Percentiles rank a stretch among this genome's conserved stretches.
These are phyloP conservation scores for Dysmachus trigonus DNA, from an alignment of 2,888 invertebrate genomes.

Conservation along the genomic window DNA sequence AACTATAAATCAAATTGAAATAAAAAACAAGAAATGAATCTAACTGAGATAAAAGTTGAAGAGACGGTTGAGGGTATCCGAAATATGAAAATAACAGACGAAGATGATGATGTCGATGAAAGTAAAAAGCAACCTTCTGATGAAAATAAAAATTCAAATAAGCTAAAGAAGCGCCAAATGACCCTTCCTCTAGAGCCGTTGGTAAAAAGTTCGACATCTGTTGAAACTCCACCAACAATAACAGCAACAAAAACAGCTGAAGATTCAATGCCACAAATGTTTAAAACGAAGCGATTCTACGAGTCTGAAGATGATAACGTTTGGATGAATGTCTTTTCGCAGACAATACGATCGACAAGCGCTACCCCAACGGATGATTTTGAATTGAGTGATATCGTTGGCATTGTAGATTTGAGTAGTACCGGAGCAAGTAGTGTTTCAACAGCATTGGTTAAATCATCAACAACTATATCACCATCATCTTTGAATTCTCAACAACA, in stretches of 20 bases:
- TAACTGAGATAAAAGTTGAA: neutral
- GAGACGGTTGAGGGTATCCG: neutral
- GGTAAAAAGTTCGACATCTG: neutral
- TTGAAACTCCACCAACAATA: neutral
- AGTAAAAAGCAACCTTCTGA: neutral
- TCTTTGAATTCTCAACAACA: neutral
- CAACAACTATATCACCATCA: neutral
- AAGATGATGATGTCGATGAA: neutral
- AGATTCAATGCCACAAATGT: neutral
- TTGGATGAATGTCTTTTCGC: constrained; percentile 45
- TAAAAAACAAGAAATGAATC: neutral
- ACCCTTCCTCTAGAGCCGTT: neutral
- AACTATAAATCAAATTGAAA: neutral
- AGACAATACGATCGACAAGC: constrained; percentile 44
- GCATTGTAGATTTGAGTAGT: neutral
- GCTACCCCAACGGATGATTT: constrained; percentile 46
- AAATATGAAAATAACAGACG: neutral
- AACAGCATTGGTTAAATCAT: neutral
- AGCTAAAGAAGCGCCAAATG: neutral
- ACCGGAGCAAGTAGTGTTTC: neutral
- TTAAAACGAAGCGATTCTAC: constrained; percentile 44
- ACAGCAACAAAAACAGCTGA: neutral
- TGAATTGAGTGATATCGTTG: constrained; percentile 1
- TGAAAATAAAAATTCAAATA: neutral
- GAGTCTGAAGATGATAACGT: constrained; percentile 40